Base-by-base conservation (phyloP, 2,113 vertebrate species). In the Caloenas nicobarica region DNA sequence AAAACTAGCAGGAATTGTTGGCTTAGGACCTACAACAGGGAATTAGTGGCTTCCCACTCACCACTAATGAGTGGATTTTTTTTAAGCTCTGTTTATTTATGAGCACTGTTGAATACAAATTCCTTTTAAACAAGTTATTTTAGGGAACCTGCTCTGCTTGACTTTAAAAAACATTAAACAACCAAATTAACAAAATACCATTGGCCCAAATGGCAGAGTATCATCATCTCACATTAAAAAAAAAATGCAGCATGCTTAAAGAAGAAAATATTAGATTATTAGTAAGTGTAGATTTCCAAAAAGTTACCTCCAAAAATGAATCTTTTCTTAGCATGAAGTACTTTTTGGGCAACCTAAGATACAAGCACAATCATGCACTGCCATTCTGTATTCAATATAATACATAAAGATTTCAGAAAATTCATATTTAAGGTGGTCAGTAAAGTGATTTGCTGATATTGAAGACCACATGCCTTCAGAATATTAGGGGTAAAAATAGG, bases 1-100 rank as follows among this genome's bases (percentile, higher is more conserved):
- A 87, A 92, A 96, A 96, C 95, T 92, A 96, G 83, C 88, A 53
- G 22, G 83, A 96, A 95, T 86, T 94, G 86, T 84, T 95, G 90
- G 93, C 93, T 96, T 93, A 97, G 83, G 82, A 92, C 80, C 90
- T 85, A 53, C 86, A 86, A 38, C 10, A 96, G 86, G 91, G 92
- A 96, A 96, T 97, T 97, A 93, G 91, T 91, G 92, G 79, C 88
- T 95, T 96, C 90, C 95, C 95, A 96, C 87, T 95, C 95, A 94
- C 76, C 86, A 76, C 92, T 96, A 96, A 96, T 93, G 91, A 96
- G 53, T 91, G 65, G 68, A 92, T 95, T 93, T 95, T 96, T 96
- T 94, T 79, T 40, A 91, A 95, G 65, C 88, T 83, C 51, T 94
- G 77, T 93, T 96, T 96, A 89, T 96, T 97, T 96, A 86, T 78